Evolutionary conservation across 2,113 vertebrate species (phyloP).

Genomic region (Tetrao urogallus): DNA sequence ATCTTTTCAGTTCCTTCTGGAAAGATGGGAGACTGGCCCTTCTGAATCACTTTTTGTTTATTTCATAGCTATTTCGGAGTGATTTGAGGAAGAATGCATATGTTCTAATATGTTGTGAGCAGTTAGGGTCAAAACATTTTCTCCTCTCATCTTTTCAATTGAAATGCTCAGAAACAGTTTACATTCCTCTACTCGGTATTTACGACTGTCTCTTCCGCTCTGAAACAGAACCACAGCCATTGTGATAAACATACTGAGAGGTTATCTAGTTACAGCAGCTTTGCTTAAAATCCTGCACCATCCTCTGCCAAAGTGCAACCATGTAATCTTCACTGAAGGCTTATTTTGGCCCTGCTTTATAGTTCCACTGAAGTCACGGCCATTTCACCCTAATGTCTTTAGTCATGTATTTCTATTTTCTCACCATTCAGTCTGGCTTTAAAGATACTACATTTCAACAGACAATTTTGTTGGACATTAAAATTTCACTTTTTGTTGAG

Average conservation of each 20-base stretch:
- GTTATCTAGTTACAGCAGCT: conserved; percentile 2
- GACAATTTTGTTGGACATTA: background rate
- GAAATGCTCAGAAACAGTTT: conserved; percentile 7
- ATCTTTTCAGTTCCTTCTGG: background rate
- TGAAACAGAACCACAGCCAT: background rate
- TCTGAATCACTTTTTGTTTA: background rate
- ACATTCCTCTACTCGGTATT: background rate
- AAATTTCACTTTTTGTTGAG: background rate
- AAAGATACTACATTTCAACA: background rate
- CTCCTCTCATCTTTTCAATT: background rate
- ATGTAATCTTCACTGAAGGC: background rate
- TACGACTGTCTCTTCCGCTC: background rate
- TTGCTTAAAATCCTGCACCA: conserved; percentile 1
- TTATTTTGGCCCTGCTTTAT: background rate
- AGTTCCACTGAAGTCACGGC: background rate
- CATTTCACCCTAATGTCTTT: background rate
- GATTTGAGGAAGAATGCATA: background rate
- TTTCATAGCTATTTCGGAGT: background rate
- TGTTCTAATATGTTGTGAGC: background rate
- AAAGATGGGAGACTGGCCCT: background rate
- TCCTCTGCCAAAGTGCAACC: background rate
- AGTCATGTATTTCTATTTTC: background rate
- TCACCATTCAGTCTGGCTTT: background rate
- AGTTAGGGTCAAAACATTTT: background rate
- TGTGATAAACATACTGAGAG: background rate